phyloP scores from a whole-genome alignment of 1,140 invertebrate species.

The Ostrea denselamellosa region DNA sequence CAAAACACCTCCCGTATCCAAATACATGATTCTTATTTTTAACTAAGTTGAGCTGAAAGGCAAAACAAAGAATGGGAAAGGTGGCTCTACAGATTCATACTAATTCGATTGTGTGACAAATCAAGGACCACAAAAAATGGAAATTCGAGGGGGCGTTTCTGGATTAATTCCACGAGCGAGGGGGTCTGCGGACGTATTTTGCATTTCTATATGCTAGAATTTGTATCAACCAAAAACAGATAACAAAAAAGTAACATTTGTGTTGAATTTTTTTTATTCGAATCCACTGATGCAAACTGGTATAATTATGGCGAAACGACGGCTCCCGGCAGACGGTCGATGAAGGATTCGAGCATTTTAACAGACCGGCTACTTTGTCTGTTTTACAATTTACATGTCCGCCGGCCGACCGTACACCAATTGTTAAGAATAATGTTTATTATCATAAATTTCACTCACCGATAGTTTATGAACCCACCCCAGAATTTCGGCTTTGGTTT shows the following conservation, averaged over 20 bases:
- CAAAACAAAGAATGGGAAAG: neutral
- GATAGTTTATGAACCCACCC: slow-evolving; percentile 26
- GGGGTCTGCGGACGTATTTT: neutral
- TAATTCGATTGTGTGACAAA: slow-evolving; percentile 15
- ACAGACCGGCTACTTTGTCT: slow-evolving; percentile 30
- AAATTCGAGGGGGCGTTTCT: slow-evolving; percentile 6
- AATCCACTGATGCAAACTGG: slow-evolving; percentile 32
- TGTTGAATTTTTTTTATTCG: slow-evolving; percentile 24
- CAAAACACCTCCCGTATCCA: neutral
- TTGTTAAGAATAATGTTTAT: slow-evolving; percentile 14
- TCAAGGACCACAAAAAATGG: neutral
- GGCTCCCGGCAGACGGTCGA: slow-evolving; percentile 5
- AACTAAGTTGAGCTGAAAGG: neutral
- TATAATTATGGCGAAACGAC: slow-evolving; percentile 35
- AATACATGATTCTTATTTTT: neutral
- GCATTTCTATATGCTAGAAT: slow-evolving; percentile 35
- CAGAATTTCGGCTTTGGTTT: neutral
- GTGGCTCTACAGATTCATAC: neutral
- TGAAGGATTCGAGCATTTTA: slow-evolving; percentile 32
- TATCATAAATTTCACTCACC: slow-evolving; percentile 33
- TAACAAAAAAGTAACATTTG: slow-evolving; percentile 38
- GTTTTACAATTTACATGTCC: slow-evolving; percentile 31
- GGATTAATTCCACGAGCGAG: neutral
- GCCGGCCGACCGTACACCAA: slow-evolving; percentile 16
- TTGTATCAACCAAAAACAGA: slow-evolving; percentile 4